These are phyloP conservation scores for Esox masquinongy DNA, from an alignment of 2,797 vertebrate genomes.

Conservation along the genomic window DNA sequence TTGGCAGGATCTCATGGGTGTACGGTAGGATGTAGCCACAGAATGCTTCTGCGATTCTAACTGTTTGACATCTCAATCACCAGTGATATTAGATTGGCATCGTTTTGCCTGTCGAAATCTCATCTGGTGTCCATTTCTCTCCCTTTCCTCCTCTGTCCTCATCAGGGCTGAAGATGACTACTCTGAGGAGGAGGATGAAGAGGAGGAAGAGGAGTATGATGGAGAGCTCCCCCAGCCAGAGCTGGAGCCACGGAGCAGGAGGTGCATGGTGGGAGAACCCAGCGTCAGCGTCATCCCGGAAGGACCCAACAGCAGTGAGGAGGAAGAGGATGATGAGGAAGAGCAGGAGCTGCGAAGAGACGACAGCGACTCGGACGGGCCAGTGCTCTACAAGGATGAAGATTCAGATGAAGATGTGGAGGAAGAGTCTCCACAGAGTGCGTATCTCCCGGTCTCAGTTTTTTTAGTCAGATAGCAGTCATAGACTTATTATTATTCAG, in stretches of 20 bases:
- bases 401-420: conserved; percentile 86
- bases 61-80: neutral
- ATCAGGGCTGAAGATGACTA: conserved; percentile 94
- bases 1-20: neutral
- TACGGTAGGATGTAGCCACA: neutral
- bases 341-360: conserved; percentile 72
- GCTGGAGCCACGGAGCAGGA: conserved; percentile 73
- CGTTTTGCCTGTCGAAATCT: neutral
- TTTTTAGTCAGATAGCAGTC: neutral
- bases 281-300: conserved; percentile 83
- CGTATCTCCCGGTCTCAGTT: conserved; percentile 29
- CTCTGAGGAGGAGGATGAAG: conserved; percentile 82
- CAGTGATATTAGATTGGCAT: neutral
- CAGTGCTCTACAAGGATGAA: conserved; percentile 90
- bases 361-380: conserved; percentile 93
- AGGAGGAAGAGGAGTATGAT: conserved; percentile 76
- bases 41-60: neutral
- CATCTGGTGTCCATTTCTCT: neutral
- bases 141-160: conserved; percentile 37
- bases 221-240: conserved; percentile 77
- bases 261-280: conserved; percentile 81
- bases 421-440: conserved; percentile 78
- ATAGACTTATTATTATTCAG: neutral
- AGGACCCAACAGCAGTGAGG: conserved; percentile 77
- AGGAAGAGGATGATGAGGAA: conserved; percentile 70